Base-by-base conservation (phyloP, 2,797 vertebrate species). In the Pseudochromis fuscus region DNA sequence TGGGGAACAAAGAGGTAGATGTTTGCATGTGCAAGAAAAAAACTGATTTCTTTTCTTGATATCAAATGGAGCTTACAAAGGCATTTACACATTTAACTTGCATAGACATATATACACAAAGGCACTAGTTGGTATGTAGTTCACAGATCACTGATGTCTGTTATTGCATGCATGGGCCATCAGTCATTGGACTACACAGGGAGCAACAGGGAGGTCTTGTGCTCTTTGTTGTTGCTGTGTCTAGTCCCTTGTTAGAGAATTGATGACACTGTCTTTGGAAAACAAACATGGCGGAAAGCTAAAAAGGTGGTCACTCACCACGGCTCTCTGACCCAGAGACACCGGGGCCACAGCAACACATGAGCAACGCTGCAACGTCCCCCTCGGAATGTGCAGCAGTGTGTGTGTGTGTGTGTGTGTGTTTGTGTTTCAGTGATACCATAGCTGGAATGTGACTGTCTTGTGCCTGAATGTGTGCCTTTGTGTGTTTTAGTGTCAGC, bases 241-340 rank as follows among this genome's bases (percentile, higher is more conserved):
- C 91, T 89, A 69, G 84, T 82, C 85, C 71, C 89, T 90, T 93
- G 90, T 92, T 90, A 90, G 82, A 91, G 92, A 94, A 93, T 89
- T 89, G 91, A 93, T 92, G 90, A 91, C 91, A 88, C 90, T 82
- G 88, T 87, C 90, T 89, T 88, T 75, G 75, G 88, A 94, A 91
- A 94, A 93, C 89, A 93, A 92, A 91, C 88, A 88, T 53, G 81
- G 86, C 72, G 83, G 90, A 76, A 77, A 90, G 88, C 90, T 91
- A 85, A 92, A 93, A 92, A 92, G 92, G 79, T 87, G 84, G 87
- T 94, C 93, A 91, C 87, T 94, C 93, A 93, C 72, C 90, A 83
- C 79, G 58, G 76, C 57, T 84, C 90, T 72, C 56, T 94, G 94
- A 95, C 92, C 94, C 93, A 82, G 77, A 91, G 87, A 85, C 67